Evolutionary conservation across 2,113 vertebrate species (phyloP).

Genomic region (Atrichornis clamosus): DNA sequence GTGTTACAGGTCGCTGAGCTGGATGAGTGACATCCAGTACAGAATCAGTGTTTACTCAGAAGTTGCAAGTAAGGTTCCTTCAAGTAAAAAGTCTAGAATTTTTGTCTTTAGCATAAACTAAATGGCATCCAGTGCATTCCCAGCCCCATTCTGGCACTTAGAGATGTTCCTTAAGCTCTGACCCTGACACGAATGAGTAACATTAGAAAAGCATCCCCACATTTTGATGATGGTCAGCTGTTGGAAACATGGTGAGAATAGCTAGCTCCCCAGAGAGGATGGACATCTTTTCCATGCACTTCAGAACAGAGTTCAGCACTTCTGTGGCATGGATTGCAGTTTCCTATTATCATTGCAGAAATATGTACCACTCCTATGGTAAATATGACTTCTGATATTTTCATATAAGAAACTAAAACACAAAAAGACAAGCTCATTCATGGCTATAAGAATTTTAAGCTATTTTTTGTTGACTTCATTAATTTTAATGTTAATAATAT

Average conservation of each 20-base stretch:
- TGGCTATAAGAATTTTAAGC: not conserved
- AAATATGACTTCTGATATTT: not conserved
- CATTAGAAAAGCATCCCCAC: not conserved
- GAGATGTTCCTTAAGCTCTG: not conserved
- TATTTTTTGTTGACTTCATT: not conserved
- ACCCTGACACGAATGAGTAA: not conserved
- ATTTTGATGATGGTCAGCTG: not conserved
- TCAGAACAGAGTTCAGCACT: not conserved
- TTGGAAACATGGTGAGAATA: not conserved
- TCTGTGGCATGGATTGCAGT: not conserved
- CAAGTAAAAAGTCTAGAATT: not conserved
- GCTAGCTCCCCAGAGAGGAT: not conserved
- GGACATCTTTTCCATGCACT: not conserved
- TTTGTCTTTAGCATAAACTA: not conserved
- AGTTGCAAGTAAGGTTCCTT: not conserved
- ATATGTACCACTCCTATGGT: not conserved
- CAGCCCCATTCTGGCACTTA: fast-evolving
- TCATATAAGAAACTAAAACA: not conserved
- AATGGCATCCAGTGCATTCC: not conserved
- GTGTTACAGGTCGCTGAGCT: not conserved
- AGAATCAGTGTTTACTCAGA: not conserved
- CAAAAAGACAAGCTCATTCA: not conserved
- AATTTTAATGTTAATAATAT: not conserved
- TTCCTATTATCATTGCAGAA: not conserved
- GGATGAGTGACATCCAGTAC: not conserved